phyloP scores from a whole-genome alignment of 2,888 invertebrate species.

The Drosophila suboccidentalis region DNA sequence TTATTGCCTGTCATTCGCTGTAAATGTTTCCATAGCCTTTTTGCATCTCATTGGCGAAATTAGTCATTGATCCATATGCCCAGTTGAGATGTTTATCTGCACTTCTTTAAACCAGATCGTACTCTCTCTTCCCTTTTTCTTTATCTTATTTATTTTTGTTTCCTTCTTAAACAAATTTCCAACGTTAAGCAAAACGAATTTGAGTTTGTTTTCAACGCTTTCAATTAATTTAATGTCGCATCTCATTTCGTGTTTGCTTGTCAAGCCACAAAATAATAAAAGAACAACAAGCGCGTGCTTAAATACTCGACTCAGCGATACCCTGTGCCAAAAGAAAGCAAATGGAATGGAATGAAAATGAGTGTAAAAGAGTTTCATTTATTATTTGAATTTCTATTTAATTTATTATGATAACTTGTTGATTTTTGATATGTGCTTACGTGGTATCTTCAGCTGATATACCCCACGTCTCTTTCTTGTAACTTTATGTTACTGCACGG shows the following conservation, averaged over 20 bases:
- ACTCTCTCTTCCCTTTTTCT: background rate
- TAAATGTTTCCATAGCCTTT: constrained; percentile 23
- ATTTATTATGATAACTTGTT: no score
- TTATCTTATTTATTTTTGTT: background rate
- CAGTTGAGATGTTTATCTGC: constrained; percentile 35
- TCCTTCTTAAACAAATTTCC: constrained; percentile 1
- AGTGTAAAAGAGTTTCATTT: no score
- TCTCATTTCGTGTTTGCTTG: constrained; percentile 44
- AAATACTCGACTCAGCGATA: background rate
- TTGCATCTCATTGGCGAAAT: constrained; percentile 47
- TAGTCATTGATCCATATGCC: constrained; percentile 38
- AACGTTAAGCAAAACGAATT: constrained; percentile 54
- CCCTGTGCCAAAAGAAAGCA: background rate
- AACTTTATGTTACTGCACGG: constrained; percentile 20
- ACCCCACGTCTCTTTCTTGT: constrained; percentile 18
- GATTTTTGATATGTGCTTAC: background rate
- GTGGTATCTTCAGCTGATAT: constrained; percentile 27
- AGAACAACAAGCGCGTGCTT: background rate
- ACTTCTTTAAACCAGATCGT: constrained; percentile 5
- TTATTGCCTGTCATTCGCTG: constrained; percentile 52
- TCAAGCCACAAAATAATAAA: constrained; percentile 44
- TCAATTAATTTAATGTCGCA: constrained; percentile 73
- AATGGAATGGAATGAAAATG: no score
- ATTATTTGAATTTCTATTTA: no score
- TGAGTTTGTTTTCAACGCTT: constrained; percentile 68